phyloP scores from a whole-genome alignment of 2,113 vertebrate genomes.

The Oryzias melastigma region DNA sequence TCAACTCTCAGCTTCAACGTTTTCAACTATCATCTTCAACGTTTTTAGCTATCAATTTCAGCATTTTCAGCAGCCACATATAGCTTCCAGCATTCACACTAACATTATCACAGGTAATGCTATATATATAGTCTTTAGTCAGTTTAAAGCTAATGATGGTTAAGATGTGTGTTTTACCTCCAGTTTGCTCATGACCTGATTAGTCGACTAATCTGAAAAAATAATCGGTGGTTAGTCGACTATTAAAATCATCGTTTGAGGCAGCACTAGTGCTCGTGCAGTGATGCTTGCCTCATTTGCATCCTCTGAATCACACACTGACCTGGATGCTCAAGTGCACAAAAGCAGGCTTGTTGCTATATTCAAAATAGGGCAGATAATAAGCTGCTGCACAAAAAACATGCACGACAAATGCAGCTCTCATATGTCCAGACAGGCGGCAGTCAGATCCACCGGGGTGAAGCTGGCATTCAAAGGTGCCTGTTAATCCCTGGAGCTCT shows the following conservation, averaged over 20 bases:
- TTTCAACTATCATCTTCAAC: no score
- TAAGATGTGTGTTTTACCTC: no score
- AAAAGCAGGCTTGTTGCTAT: slow-evolving; percentile 38
- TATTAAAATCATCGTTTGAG: not conserved
- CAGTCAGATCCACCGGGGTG: slow-evolving; percentile 21
- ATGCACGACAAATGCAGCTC: slow-evolving; percentile 11
- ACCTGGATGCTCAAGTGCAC: slow-evolving; percentile 17
- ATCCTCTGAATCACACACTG: slow-evolving; percentile 26
- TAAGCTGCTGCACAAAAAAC: slow-evolving; percentile 10
- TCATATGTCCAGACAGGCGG: slow-evolving; percentile 23
- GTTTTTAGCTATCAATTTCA: no score
- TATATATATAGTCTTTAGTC: no score
- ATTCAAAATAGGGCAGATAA: slow-evolving; percentile 49
- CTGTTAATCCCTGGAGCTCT: slow-evolving; percentile 42
- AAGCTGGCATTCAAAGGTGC: slow-evolving; percentile 23
- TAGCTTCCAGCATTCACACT: no score
- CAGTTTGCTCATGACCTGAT: no score
- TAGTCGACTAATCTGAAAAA: no score
- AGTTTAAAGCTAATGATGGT: no score
- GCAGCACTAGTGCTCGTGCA: not conserved
- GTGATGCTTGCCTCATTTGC: slow-evolving; percentile 36
- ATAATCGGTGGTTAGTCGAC: no score
- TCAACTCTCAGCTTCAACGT: no score
- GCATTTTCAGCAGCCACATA: no score
- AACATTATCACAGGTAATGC: no score